Evolutionary conservation across 2,888 invertebrate genomes (phyloP).

Genomic region (Aphidius colemani): DNA sequence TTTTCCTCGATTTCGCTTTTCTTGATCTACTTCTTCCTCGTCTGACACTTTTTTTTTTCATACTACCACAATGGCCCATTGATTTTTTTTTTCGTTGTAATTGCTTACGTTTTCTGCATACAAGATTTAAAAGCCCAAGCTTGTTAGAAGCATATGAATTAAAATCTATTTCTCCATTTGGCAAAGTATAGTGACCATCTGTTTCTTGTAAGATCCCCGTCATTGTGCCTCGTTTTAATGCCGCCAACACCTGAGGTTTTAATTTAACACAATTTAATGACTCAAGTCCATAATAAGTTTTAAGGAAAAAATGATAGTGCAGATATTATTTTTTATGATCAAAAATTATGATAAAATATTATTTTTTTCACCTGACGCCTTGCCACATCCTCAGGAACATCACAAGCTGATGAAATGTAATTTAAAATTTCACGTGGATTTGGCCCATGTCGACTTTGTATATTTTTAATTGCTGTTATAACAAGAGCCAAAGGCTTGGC

Average conservation of each 20-base stretch:
- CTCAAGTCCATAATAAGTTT: neutral
- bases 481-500: conserved; percentile 38
- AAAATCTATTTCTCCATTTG: conserved; percentile 34
- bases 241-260: conserved; percentile 39
- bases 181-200: conserved; percentile 39
- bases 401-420: conserved; percentile 40
- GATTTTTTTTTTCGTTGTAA: conserved; percentile 21
- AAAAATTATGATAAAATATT: neutral
- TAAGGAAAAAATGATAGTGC: neutral
- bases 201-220: conserved; percentile 43
- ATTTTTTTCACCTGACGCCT: conserved; percentile 42
- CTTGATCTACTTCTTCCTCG: conserved; percentile 1
- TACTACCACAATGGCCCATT: conserved; percentile 18
- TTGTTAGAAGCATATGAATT: conserved; percentile 41
- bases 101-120: conserved; percentile 33
- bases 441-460: conserved; percentile 43
- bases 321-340: neutral
- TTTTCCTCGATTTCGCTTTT: neutral
- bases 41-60: conserved; percentile 7
- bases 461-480: conserved; percentile 44
- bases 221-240: conserved; percentile 44
- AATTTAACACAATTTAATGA: neutral
- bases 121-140: conserved; percentile 40
- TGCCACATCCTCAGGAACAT: conserved; percentile 35
- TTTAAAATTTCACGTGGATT: conserved; percentile 41